These are phyloP conservation scores for Zeus faber DNA, from an alignment of 2,113 vertebrate genomes.

Conservation along the genomic window DNA sequence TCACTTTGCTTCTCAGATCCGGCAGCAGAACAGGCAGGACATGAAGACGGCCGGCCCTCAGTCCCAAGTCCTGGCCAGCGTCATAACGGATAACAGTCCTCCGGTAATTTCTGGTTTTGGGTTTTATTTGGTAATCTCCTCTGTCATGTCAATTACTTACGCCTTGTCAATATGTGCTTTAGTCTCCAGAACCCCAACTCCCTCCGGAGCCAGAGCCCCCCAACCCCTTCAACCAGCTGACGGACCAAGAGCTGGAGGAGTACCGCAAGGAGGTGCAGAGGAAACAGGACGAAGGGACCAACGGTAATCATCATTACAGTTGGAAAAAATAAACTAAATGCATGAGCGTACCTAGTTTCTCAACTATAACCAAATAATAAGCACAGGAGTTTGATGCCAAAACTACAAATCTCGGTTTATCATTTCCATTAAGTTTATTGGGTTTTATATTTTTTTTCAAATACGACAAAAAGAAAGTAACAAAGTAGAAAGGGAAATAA, in stretches of 20 bases:
- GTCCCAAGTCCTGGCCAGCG: slow-evolving; percentile 90
- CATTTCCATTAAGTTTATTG: too few species aligned
- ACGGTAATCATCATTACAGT: slow-evolving; percentile 77
- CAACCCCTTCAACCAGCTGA: slow-evolving; percentile 95
- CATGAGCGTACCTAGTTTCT: too few species aligned
- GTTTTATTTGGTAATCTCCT: not conserved
- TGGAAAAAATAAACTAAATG: too few species aligned
- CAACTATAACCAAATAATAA: too few species aligned
- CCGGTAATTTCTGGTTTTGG: slow-evolving; percentile 69
- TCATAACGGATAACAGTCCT: slow-evolving; percentile 86
- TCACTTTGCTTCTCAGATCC: slow-evolving; percentile 74
- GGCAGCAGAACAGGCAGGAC: slow-evolving; percentile 95
- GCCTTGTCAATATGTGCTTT: too few species aligned
- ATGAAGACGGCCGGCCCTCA: slow-evolving; percentile 95
- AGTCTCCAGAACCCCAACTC: slow-evolving; percentile 81
- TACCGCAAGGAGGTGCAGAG: slow-evolving; percentile 94
- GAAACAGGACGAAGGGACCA: slow-evolving; percentile 80
- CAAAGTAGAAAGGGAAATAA: too few species aligned
- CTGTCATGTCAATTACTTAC: too few species aligned
- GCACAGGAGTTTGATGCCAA: too few species aligned
- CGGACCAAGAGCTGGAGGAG: slow-evolving; percentile 94
- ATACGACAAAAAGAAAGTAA: too few species aligned
- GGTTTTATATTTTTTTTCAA: too few species aligned
- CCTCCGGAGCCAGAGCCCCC: slow-evolving; percentile 82
- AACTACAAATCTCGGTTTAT: too few species aligned